Conservation (phyloP, 2,797 vertebrate species). For the Clarias platycephalus region DNA sequence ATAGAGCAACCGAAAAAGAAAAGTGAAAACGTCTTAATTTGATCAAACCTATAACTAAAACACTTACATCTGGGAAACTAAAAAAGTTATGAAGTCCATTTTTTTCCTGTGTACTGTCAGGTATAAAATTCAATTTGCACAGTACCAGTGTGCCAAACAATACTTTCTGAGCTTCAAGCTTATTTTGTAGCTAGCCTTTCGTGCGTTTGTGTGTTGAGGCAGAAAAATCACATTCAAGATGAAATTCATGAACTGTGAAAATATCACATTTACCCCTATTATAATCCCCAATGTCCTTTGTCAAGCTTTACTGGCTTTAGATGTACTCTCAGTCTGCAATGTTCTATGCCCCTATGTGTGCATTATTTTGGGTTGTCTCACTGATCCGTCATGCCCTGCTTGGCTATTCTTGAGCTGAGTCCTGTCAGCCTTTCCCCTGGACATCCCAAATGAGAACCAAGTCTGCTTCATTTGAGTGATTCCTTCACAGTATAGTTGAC, state of each 20-base stretch:
- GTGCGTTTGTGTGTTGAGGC: slow-evolving; percentile 10
- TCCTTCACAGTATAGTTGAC: slow-evolving; percentile 67
- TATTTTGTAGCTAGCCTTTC: slow-evolving; percentile 15
- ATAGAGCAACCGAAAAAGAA: neutral
- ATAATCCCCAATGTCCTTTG: slow-evolving; percentile 5
- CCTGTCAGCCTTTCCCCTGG: slow-evolving; percentile 43
- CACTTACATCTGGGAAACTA: neutral
- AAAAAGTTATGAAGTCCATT: slow-evolving; percentile 17
- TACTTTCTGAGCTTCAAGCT: slow-evolving; percentile 15
- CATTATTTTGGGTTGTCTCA: slow-evolving; percentile 36
- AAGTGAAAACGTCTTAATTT: neutral
- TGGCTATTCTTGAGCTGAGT: slow-evolving; percentile 41
- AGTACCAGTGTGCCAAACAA: slow-evolving; percentile 26
- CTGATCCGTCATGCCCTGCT: slow-evolving; percentile 33
- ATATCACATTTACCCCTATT: slow-evolving; percentile 22
- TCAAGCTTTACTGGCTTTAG: slow-evolving; percentile 10
- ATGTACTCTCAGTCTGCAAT: neutral
- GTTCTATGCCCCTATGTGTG: neutral
- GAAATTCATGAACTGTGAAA: slow-evolving; percentile 39
- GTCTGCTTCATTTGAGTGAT: slow-evolving; percentile 66
- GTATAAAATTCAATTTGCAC: slow-evolving; percentile 35
- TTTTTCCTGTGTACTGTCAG: slow-evolving; percentile 9
- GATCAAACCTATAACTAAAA: neutral
- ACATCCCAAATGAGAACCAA: slow-evolving; percentile 54
- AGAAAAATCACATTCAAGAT: slow-evolving; percentile 17